These are phyloP conservation scores for Urocyon cinereoargenteus DNA, from an alignment of 2,797 vertebrate species.

Conservation along the genomic window DNA sequence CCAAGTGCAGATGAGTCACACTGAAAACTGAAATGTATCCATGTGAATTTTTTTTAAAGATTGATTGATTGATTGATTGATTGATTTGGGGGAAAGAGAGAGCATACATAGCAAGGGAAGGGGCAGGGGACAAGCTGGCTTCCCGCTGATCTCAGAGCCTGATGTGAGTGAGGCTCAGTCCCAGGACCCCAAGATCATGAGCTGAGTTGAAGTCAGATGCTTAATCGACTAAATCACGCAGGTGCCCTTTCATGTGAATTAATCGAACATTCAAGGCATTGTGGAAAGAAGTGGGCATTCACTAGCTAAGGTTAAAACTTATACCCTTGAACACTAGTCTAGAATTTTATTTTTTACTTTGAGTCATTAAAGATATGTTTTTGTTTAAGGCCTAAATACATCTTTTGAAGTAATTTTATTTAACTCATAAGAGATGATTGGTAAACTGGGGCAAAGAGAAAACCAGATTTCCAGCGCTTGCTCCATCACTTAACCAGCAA, in stretches of 20 bases:
- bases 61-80: background rate
- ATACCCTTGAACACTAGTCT: background rate
- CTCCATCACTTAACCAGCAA: background rate
- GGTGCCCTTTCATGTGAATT: background rate
- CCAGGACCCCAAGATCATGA: background rate
- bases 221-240: background rate
- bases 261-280: background rate
- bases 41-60: background rate
- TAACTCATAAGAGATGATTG: background rate
- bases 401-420: background rate
- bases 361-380: background rate
- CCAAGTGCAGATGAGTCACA: background rate
- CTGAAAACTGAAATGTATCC: background rate
- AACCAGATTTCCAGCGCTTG: background rate
- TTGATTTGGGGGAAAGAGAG: background rate
- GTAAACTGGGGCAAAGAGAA: background rate
- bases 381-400: background rate
- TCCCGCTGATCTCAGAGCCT: background rate
- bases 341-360: conserved; percentile 14
- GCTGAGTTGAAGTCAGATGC: background rate
- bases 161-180: background rate
- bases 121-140: background rate
- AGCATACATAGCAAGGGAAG: background rate
- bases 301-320: background rate
- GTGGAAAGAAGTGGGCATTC: background rate